Conservation (phyloP, 2,888 invertebrate species). For the Metacarcinus magister region DNA sequence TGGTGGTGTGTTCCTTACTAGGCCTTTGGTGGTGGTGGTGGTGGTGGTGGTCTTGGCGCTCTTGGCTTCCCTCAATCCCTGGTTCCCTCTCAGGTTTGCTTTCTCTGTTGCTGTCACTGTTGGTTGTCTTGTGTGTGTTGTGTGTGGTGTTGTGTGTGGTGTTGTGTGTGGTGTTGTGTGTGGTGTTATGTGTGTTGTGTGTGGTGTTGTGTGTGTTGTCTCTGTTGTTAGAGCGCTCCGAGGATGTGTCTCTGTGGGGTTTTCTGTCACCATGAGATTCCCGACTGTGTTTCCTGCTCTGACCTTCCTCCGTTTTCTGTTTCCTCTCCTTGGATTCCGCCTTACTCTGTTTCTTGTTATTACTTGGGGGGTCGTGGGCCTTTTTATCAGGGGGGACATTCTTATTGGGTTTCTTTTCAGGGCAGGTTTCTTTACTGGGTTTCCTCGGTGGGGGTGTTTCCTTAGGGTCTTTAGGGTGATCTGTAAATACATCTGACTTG, state of each 20-base stretch:
- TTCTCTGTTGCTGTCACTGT: slow-evolving; percentile 49
- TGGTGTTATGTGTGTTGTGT: too few species aligned
- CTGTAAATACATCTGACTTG: background rate
- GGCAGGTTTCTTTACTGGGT: slow-evolving; percentile 22
- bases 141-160: background rate
- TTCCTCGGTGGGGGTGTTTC: background rate
- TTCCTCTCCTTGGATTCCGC: slow-evolving; percentile 46
- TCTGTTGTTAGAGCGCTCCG: background rate
- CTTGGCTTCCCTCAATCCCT: slow-evolving; percentile 3
- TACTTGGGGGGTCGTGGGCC: background rate
- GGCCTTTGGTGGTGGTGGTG: background rate
- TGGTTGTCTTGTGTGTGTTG: background rate
- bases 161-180: background rate
- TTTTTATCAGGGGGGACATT: slow-evolving; percentile 52
- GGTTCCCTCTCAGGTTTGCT: slow-evolving; percentile 64
- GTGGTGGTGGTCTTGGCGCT: background rate
- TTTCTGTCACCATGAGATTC: slow-evolving; percentile 45
- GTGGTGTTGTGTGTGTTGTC: background rate
- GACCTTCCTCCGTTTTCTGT: slow-evolving; percentile 36
- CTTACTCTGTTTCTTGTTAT: slow-evolving; percentile 54
- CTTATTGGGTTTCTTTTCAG: slow-evolving; percentile 38
- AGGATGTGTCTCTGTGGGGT: background rate
- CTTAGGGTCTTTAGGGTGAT: slow-evolving; percentile 8
- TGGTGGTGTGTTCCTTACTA: background rate
- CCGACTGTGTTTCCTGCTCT: slow-evolving; percentile 46